A percentile compares a stretch with the other conserved stretches of the same genome.
phyloP scores from a whole-genome alignment of 2,888 invertebrate genomes.

The Pollenia griseotomentosa region DNA sequence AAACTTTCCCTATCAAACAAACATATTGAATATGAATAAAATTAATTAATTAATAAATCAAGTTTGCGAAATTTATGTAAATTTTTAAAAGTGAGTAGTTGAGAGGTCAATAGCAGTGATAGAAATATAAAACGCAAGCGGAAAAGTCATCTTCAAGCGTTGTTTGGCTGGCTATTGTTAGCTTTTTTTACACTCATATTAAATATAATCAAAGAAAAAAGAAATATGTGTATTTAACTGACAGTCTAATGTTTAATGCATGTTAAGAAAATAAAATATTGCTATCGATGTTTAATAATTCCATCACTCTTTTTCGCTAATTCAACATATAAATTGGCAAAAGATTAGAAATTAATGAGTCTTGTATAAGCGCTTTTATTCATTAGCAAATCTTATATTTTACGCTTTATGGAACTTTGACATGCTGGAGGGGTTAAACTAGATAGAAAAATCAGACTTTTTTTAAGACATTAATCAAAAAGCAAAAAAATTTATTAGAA shows the following conservation, averaged over 20 bases:
- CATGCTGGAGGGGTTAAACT: slow-evolving; percentile 56
- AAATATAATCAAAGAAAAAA: not conserved
- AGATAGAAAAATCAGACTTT: slow-evolving; percentile 46
- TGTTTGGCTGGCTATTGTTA: slow-evolving; percentile 2
- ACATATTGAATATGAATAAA: too few relatives aligned
- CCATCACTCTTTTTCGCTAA: slow-evolving; percentile 9
- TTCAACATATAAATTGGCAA: slow-evolving; percentile 3
- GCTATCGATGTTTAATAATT: not conserved
- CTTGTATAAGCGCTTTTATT: slow-evolving; percentile 6
- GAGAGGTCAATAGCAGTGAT: slow-evolving; percentile 6
- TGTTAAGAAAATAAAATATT: slow-evolving; percentile 1
- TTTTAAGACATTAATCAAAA: slow-evolving; percentile 4
- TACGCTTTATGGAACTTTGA: slow-evolving; percentile 61
- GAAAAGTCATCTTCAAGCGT: not conserved
- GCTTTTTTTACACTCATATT: not conserved
- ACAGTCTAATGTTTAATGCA: not conserved
- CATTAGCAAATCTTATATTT: slow-evolving; percentile 25
- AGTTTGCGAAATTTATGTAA: not conserved
- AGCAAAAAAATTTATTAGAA: not conserved
- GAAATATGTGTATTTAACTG: not conserved
- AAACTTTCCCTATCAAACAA: too few relatives aligned
- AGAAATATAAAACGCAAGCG: too few relatives aligned
- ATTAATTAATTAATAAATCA: slow-evolving; percentile 43
- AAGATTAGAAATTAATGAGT: not conserved
- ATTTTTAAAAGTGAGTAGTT: not conserved